Conservation (phyloP, 23 tunicate genomes). For the Halocynthia roretzi region DNA sequence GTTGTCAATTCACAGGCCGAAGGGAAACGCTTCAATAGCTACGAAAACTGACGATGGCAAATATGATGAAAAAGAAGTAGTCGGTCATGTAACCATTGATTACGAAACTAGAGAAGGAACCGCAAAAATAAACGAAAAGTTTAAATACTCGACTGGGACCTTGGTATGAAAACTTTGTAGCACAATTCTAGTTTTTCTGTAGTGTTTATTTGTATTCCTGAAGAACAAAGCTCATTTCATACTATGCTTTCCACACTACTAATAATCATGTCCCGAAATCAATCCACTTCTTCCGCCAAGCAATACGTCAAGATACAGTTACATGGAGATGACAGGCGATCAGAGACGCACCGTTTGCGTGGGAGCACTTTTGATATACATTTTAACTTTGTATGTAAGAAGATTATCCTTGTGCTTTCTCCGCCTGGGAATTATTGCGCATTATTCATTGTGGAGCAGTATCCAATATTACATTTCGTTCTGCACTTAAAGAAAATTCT, state of each 20-base stretch:
- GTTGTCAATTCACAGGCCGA: conserved; percentile 26
- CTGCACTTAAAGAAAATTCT: too few species aligned
- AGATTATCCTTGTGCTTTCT: too few species aligned
- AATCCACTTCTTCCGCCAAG: too few species aligned
- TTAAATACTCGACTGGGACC: conserved; percentile 56
- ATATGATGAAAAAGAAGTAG: conserved; percentile 41
- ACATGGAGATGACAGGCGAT: too few species aligned
- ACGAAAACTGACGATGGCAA: conserved; percentile 46
- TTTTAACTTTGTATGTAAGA: too few species aligned
- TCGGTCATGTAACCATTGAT: conserved; percentile 44
- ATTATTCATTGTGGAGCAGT: too few species aligned
- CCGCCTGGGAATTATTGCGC: too few species aligned
- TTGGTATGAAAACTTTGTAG: conserved; percentile 27
- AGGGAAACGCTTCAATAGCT: conserved; percentile 27
- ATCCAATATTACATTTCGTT: too few species aligned
- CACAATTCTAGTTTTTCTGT: neutral
- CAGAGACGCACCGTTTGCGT: too few species aligned
- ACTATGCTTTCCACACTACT: neutral
- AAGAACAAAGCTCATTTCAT: neutral
- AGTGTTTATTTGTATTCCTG: too few species aligned
- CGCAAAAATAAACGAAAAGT: conserved; percentile 68
- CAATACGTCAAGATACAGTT: too few species aligned
- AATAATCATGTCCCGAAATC: neutral
- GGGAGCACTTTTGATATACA: too few species aligned
- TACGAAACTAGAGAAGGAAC: conserved; percentile 77